Base-by-base conservation (phyloP, 2,888 invertebrate species). In the Lissocephala sabroskyi region DNA sequence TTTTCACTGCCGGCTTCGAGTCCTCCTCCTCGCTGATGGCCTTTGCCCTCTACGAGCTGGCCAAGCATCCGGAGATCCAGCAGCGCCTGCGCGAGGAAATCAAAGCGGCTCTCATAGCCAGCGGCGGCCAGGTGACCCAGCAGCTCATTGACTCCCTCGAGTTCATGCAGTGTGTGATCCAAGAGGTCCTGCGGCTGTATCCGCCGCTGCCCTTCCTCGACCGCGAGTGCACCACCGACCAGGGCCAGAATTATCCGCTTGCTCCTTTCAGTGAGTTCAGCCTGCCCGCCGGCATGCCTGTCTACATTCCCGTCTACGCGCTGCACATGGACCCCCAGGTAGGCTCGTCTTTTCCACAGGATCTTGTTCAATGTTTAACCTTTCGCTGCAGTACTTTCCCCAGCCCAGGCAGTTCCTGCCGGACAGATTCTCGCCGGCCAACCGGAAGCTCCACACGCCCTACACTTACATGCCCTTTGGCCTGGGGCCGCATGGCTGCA, bases 21-120 rank as follows among this genome's bases (percentile, higher is more conserved):
- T 79, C 83, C 6, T 81, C 84, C 1, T 82, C 86, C 2, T 82
- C 86, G 2, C 82, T 85, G 0, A 85, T 86, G 73, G 82, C 86
- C 0, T 83, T 86, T 59, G 84, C 83, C 18, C 73, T 86, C 39
- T 84, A 84, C 54, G 84, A 86, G 52, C 57, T 87, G 35, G 85
- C 86, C 1, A 78, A 79, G 33, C 73, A 85, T 55, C 80, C 80
- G 0, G 80, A 84, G 4, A 54, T 86, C 0, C 87, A 87, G 54
- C 75, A 80, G 2, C 81, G 79, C 32, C 52, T 86, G 14, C 75
- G 85, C 2, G 57, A 79, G 6, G 87, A 87, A 62, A 84, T 87
- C 17, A 79, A 80, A 1, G 54, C 71, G 1, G 81, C 82, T 0
- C 54, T 85, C 10, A 54, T 63, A 2, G 65, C 71, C n/a, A 75